These are phyloP conservation scores for Anolis sagrei DNA, from an alignment of 2,113 vertebrate species.

Conservation along the genomic window DNA sequence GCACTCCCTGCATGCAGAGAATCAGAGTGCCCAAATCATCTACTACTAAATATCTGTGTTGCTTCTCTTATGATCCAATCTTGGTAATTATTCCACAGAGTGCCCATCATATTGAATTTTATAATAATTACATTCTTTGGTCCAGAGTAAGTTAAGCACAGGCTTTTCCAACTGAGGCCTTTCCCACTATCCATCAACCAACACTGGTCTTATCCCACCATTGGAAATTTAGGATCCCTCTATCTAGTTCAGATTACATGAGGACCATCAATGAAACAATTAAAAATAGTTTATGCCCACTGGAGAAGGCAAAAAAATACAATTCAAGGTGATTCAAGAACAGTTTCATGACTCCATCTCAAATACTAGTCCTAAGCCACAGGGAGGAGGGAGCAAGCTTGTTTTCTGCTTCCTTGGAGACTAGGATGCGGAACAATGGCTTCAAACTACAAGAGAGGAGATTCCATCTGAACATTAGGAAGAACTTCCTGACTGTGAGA, in stretches of 20 bases:
- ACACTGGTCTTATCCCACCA: too few species aligned
- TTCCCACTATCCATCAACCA: not conserved
- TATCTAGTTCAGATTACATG: too few species aligned
- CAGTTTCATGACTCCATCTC: not conserved
- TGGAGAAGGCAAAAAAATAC: not conserved
- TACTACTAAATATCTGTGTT: conserved; percentile 1
- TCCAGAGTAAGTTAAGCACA: not conserved
- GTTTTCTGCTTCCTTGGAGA: too few species aligned
- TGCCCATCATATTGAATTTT: not conserved
- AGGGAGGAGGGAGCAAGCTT: too few species aligned
- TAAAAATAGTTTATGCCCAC: too few species aligned
- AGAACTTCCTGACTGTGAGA: too few species aligned
- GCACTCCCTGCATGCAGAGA: conserved; percentile 9
- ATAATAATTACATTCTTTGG: not conserved
- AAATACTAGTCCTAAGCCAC: too few species aligned
- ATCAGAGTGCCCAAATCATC: conserved; percentile 56
- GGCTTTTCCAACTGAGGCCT: not conserved
- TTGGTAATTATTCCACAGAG: not conserved
- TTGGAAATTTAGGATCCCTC: too few species aligned
- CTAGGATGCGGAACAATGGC: too few species aligned
- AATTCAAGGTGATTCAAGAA: not conserved
- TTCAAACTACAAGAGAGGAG: too few species aligned
- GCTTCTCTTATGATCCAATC: not conserved
- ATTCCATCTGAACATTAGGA: too few species aligned
- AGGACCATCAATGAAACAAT: too few species aligned